Conservation (phyloP, 1,140 invertebrate species). For the Nylanderia fulva region DNA sequence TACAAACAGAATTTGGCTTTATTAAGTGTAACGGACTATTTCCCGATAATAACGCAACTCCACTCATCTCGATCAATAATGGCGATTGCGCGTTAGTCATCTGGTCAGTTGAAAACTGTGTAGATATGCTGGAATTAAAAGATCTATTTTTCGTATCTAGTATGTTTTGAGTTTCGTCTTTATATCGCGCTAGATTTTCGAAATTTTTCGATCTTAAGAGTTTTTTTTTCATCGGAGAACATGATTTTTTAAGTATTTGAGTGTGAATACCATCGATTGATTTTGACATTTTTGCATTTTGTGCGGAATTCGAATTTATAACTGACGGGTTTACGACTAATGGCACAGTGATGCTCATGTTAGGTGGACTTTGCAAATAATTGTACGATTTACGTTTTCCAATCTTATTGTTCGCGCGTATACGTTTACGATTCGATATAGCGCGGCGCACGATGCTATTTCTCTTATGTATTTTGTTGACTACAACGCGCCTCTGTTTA, state of each 20-base stretch:
- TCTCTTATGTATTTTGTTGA: slow-evolving; percentile 66
- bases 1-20: neutral
- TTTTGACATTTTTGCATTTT: slow-evolving; percentile 31
- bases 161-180: slow-evolving; percentile 70
- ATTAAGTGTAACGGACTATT: slow-evolving; percentile 27
- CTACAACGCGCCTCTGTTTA: slow-evolving; percentile 68
- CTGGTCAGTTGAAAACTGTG: neutral
- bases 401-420: neutral
- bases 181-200: slow-evolving; percentile 60
- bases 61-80: slow-evolving; percentile 55
- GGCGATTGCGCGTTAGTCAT: slow-evolving; percentile 29
- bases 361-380: slow-evolving; percentile 63
- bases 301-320: neutral
- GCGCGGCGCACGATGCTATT: slow-evolving; percentile 72
- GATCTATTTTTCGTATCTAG: neutral
- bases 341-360: slow-evolving; percentile 65
- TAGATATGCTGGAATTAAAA: neutral
- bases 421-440: slow-evolving; percentile 54
- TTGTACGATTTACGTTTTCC: neutral
- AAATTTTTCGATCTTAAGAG: slow-evolving; percentile 68
- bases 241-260: neutral
- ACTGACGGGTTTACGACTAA: neutral
- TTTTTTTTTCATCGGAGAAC: slow-evolving; percentile 5
- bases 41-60: slow-evolving; percentile 41
- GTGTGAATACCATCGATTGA: slow-evolving; percentile 55